Percentiles rank a stretch among this genome's conserved stretches.
Evolutionary conservation across 2,113 vertebrate species (phyloP).

Genomic region (Ornithorhynchus anatinus): DNA sequence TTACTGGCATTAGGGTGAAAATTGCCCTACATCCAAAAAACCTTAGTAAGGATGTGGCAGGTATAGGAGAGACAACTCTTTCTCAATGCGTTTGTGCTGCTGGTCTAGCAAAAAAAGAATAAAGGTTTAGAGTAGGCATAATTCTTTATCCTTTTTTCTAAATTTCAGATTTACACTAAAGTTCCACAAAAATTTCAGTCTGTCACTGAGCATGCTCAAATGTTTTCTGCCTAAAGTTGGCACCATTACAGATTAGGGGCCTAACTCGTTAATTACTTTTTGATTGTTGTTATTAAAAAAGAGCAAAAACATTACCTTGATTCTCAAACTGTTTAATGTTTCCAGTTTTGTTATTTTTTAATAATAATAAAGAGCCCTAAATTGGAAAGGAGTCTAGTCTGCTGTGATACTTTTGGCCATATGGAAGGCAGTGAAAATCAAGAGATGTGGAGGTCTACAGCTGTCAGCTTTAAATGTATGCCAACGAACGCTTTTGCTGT

Average conservation of each 20-base stretch:
- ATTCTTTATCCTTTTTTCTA: background rate
- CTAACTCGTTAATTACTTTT: background rate
- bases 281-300: background rate
- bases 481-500: background rate
- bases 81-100: background rate
- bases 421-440: background rate
- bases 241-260: background rate
- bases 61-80: background rate
- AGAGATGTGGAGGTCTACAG: too few species aligned
- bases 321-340: background rate
- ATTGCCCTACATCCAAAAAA: background rate
- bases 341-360: background rate
- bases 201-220: too few species aligned
- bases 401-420: background rate
- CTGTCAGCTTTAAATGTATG: background rate
- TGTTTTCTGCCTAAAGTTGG: too few species aligned
- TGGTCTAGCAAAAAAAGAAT: too few species aligned
- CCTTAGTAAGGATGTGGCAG: background rate
- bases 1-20: background rate
- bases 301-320: background rate
- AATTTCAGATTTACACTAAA: background rate
- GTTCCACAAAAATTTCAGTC: too few species aligned
- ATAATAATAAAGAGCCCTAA: background rate
- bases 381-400: background rate
- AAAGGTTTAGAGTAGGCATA: background rate